These are phyloP conservation scores for Drosophila sordidula DNA, from an alignment of 2,888 invertebrate genomes.

Conservation along the genomic window DNA sequence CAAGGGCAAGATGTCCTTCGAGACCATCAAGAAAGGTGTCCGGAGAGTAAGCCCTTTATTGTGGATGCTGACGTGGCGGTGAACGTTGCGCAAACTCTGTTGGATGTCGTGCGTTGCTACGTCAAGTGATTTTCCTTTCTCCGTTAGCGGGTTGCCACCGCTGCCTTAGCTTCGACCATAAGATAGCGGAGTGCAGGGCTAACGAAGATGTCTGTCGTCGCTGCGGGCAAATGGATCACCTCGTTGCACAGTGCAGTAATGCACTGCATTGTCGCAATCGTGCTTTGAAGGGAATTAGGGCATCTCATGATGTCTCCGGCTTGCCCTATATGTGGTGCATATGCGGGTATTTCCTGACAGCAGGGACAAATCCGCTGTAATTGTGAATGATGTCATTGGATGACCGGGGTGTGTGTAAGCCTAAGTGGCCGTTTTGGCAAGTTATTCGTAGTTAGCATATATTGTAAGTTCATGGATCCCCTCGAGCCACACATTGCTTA, in stretches of 20 bases:
- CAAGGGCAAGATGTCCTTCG: slow-evolving; percentile 12
- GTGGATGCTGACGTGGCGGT: neutral
- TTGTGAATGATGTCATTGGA: too few species aligned
- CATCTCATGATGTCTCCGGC: too few species aligned
- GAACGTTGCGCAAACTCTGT: neutral
- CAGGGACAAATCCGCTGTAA: too few species aligned
- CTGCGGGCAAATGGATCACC: neutral
- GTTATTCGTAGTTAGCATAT: too few species aligned
- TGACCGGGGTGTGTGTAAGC: too few species aligned
- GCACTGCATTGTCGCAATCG: neutral
- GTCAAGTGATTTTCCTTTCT: neutral
- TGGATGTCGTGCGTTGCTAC: neutral
- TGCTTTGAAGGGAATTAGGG: neutral
- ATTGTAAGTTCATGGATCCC: too few species aligned
- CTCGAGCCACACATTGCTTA: neutral
- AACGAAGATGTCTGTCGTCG: neutral
- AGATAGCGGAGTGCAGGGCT: neutral
- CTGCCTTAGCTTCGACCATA: neutral
- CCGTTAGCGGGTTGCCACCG: neutral
- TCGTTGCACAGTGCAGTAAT: neutral
- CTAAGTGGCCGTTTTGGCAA: too few species aligned
- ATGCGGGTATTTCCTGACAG: too few species aligned
- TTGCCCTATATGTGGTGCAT: too few species aligned
- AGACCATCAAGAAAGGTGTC: neutral
- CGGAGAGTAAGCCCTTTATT: neutral